A percentile compares a stretch with the other conserved stretches of the same genome.
phyloP scores from a whole-genome alignment of 2,113 vertebrate genomes.

The Numida meleagris region DNA sequence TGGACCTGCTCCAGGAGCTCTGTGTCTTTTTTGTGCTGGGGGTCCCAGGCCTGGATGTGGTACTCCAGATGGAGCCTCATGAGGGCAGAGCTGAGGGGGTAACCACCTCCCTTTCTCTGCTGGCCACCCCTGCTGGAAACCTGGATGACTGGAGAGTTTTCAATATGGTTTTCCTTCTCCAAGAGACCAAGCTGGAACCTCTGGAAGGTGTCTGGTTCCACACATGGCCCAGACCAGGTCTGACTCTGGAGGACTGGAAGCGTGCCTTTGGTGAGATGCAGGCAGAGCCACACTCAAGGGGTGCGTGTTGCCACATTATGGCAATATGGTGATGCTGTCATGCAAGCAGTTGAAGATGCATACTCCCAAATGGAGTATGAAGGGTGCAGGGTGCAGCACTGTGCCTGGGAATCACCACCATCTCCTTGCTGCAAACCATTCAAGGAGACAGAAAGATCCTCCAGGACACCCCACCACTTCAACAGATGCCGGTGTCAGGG shows the following conservation, averaged over 20 bases:
- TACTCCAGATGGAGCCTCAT: too few relatives aligned
- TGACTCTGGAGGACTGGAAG: background rate
- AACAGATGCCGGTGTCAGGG: background rate
- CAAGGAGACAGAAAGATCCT: background rate
- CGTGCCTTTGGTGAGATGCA: background rate
- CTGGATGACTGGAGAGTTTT: background rate
- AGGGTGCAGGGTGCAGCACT: accelerated
- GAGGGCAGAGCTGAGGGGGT: too few relatives aligned
- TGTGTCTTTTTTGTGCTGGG: too few relatives aligned
- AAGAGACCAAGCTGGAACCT: background rate
- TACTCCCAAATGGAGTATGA: accelerated
- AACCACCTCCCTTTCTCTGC: background rate
- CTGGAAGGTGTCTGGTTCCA: background rate
- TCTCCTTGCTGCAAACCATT: accelerated
- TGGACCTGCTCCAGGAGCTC: too few relatives aligned
- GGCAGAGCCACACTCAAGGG: background rate
- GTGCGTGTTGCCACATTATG: accelerated
- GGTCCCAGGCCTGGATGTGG: too few relatives aligned
- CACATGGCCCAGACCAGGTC: background rate
- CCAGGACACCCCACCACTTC: accelerated
- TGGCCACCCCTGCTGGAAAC: background rate
- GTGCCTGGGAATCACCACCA: background rate
- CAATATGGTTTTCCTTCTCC: background rate
- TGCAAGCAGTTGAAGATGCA: background rate
- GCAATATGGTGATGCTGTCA: background rate